Base-by-base conservation (phyloP, 1,140 invertebrate species). In the Drosophila rhopaloa region DNA sequence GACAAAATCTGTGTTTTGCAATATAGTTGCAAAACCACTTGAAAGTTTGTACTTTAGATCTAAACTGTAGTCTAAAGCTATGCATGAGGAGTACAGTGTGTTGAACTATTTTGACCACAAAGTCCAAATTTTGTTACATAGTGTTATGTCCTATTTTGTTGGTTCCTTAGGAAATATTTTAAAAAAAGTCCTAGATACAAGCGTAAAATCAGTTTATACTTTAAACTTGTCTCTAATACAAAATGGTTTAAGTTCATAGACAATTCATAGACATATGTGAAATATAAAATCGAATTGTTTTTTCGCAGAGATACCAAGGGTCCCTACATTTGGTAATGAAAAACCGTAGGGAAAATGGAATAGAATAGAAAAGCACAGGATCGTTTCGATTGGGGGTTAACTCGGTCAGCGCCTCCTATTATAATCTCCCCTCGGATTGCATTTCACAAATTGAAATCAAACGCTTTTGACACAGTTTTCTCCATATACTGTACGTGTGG, bases 391-490 rank as follows among this genome's bases (percentile, higher is more conserved):
- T 41, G 32, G 29, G 29, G 11, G 9, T 13, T 40, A 24, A 46
- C 44, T 24, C 14, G 4, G n/a, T 16, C 8, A 6, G 4, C 32
- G n/a, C 24, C 5, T 13, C 24, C 32, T 16, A 0, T 48, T 40
- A 29, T 35, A 35, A 50, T 50, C 60, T 43, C 38, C 66, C 43
- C 35, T 29, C 56, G 47, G 55, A 62, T 59, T 68, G 51, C 75
- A 70, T 50, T 70, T 75, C 41, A 53, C 59, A 62, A 77, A 81
- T 63, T 67, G 74, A 81, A 82, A 84, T 80, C 61, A 76, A 80
- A 76, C 55, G 80, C 61, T 74, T 53, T 60, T 78, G 55, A 73
- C 79, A 82, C 48, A 59, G 37, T 68, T 81, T 71, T 13, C n/a
- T 3, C 48, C 32, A 27, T 57, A 19, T 24, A 50, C 24, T 32